Conservation (phyloP, 1,140 invertebrate species). For the Drosophila tani region DNA sequence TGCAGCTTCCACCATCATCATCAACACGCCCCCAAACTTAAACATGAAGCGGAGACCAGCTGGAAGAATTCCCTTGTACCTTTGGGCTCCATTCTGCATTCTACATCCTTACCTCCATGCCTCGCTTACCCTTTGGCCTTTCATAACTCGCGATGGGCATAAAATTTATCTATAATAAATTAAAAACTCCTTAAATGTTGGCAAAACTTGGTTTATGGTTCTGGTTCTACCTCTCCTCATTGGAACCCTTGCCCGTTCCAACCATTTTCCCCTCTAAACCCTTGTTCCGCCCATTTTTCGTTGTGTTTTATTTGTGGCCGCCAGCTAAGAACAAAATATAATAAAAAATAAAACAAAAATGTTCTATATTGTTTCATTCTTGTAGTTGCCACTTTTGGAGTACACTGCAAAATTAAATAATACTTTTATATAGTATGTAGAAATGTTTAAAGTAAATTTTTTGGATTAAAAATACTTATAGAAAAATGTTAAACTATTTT, state of each 20-base stretch:
- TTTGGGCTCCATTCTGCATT: constrained; percentile 4
- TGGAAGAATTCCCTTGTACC: constrained; percentile 27
- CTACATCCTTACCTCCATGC: not conserved
- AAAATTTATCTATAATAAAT: constrained; percentile 84
- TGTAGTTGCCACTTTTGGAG: constrained; percentile 26
- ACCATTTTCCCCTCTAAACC: constrained; percentile 2
- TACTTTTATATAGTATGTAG: not conserved
- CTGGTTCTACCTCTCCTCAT: constrained; percentile 11
- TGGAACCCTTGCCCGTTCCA: not conserved
- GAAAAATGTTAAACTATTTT: not conserved
- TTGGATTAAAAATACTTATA: not conserved
- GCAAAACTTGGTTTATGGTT: constrained; percentile 55
- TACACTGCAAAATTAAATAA: not conserved
- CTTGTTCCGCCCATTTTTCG: constrained; percentile 47
- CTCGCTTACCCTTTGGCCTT: constrained; percentile 6
- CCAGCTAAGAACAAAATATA: constrained; percentile 44
- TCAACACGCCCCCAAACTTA: constrained; percentile 69
- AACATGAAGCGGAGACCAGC: constrained; percentile 30
- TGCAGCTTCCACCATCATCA: constrained; percentile 68
- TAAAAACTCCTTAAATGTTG: constrained; percentile 84
- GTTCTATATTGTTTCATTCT: constrained; percentile 47
- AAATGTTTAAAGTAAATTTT: not conserved
- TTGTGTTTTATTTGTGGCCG: constrained; percentile 64
- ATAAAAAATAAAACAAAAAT: constrained; percentile 36
- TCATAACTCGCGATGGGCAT: constrained; percentile 40